A percentile compares a stretch with the other conserved stretches of the same genome.
phyloP scores from a whole-genome alignment of 2,797 vertebrate species.

The Emys orbicularis region DNA sequence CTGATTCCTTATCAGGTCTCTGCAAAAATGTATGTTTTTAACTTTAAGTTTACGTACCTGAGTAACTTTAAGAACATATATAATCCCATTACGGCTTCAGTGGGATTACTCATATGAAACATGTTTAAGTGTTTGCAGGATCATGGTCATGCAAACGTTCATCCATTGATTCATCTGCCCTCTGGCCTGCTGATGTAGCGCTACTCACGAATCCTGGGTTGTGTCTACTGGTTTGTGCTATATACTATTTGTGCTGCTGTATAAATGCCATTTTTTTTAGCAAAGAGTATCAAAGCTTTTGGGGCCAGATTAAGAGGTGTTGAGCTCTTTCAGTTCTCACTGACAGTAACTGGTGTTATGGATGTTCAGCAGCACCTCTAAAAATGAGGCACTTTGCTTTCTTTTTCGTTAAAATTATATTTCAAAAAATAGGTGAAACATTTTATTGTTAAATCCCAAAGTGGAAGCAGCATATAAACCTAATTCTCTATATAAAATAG shows the following conservation, averaged over 20 bases:
- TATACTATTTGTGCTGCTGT: accelerated
- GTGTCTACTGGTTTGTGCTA: accelerated
- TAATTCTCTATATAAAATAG: accelerated
- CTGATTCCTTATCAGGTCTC: neutral
- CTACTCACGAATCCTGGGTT: accelerated
- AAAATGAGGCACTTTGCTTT: neutral
- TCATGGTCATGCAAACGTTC: no score
- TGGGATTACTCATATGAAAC: accelerated
- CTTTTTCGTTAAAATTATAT: neutral
- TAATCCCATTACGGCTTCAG: accelerated
- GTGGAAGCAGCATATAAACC: neutral
- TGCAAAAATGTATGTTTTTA: accelerated
- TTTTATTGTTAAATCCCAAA: neutral
- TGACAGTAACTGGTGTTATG: neutral
- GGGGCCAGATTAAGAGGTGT: neutral
- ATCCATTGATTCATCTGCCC: neutral
- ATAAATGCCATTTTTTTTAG: accelerated
- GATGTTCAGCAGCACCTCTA: neutral
- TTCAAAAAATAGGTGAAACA: neutral
- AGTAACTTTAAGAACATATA: accelerated
- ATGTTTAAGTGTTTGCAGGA: accelerated
- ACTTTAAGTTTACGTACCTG: neutral
- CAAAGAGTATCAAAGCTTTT: neutral
- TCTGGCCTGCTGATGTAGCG: neutral
- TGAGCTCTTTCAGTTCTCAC: accelerated